Evolutionary conservation across 2,797 vertebrate species (phyloP).

Genomic region (Sandelia bainsii): DNA sequence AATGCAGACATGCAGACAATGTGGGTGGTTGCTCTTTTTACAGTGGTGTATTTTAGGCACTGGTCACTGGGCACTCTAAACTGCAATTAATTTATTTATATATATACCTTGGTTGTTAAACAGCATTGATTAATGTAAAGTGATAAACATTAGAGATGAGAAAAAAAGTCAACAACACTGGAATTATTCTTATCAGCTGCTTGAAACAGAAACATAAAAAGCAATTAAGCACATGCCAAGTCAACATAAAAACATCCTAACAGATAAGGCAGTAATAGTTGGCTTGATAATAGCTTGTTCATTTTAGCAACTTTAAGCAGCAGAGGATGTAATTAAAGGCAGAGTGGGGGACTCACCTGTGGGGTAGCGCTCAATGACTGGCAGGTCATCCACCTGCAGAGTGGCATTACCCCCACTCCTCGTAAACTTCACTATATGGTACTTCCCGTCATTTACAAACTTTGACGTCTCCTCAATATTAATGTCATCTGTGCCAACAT

Average conservation of each 20-base stretch:
- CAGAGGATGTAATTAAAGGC: conserved; percentile 36
- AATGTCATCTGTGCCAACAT: conserved; percentile 99
- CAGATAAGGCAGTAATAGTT: conserved; percentile 50
- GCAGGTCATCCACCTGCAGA: conserved; percentile 99
- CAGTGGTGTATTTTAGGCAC: conserved; percentile 34
- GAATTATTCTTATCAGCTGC: conserved; percentile 66
- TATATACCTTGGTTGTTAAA: conserved; percentile 24
- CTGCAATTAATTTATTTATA: conserved; percentile 16
- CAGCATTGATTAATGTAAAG: conserved; percentile 28
- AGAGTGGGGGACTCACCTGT: conserved; percentile 90
- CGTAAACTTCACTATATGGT: conserved; percentile 99
- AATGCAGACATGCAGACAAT: conserved; percentile 33
- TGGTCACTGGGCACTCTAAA: conserved; percentile 11
- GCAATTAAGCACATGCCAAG: conserved; percentile 74
- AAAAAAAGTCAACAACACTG: conserved; percentile 65
- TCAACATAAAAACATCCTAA: conserved; percentile 64
- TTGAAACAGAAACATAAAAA: conserved; percentile 74
- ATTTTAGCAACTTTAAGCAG: conserved; percentile 38
- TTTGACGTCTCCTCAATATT: conserved; percentile 97
- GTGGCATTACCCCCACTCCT: conserved; percentile 99
- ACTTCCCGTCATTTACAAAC: conserved; percentile 99
- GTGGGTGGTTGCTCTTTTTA: conserved; percentile 34
- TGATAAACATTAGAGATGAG: conserved; percentile 37
- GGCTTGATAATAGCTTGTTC: conserved; percentile 37
- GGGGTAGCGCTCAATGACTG: conserved; percentile 97